Evolutionary conservation across 2,113 vertebrate genomes (phyloP), one percentile per base, ranked within the genome.

Genomic region (Heterocephalus glaber): DNA sequence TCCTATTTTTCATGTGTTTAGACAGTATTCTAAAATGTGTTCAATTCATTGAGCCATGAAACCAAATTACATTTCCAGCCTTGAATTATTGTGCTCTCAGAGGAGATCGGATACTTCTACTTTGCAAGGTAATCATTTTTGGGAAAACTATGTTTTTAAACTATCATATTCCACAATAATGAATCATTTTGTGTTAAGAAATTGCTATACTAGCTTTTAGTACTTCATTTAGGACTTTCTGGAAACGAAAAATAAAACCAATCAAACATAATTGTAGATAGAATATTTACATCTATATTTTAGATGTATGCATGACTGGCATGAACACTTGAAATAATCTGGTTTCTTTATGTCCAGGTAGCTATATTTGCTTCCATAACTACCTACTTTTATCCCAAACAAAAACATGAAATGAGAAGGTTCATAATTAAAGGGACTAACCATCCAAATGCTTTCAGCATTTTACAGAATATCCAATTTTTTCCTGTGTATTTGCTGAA

Each of bases 221-320:
- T 82, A 60, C 96, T 96, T 96, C 91, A 93, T 95, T 84, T 90
- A 72, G 6, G 83, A 89, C 66, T 96, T n/a, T 68, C 89, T 95
- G 66, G 52, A 93, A 95, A 72, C 82, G 56, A 96, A 52, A 92
- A 96, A 94, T 87, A 80, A 97, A 94, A 86, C 86, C 96, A 96
- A 94, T 96, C 92, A 95, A 92, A 92, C 35, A n/a, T 93, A 96
- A 97, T 95, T 96, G 44, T 66, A 92, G 80, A 87, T 94, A 52
- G 72, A 94, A 88, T 58, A 77, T 22, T 56, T 70, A 90, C 81
- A 81, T 84, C 38, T 91, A n/a, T 61, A n/a, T 96, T 92, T 82
- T 81, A 94, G 80, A 95, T 80, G 89, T 81, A 83, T 65, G 63
- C 11, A 63, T 77, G 58, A 7, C 74, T 95, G 66, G 30, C 92